A percentile compares a stretch with the other conserved stretches of the same genome.
Conservation (phyloP, 35 echinoderm and acorn worm genomes). For the Nesometra sesokonis region DNA sequence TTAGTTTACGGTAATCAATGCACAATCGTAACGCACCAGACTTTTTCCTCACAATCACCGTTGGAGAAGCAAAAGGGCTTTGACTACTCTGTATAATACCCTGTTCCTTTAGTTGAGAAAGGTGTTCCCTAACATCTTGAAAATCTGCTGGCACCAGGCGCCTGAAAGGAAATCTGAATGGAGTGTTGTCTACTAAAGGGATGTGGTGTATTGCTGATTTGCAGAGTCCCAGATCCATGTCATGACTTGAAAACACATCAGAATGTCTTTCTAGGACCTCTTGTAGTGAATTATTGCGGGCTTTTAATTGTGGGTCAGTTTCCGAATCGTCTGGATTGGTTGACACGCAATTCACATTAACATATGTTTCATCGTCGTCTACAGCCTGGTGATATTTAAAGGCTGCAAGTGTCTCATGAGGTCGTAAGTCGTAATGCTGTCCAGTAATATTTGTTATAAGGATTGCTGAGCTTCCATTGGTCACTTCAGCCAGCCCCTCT, state of each 20-base stretch:
- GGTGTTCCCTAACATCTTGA: not conserved
- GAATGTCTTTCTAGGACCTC: not conserved
- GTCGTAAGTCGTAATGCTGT: not conserved
- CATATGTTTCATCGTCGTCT: no score
- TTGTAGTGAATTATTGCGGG: not conserved
- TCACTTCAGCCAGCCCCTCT: not conserved
- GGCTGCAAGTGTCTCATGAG: not conserved
- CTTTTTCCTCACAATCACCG: not conserved
- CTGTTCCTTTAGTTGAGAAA: not conserved
- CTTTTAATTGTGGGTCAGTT: not conserved
- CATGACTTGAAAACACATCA: not conserved
- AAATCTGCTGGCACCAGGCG: not conserved
- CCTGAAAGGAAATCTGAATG: not conserved
- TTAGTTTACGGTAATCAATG: not conserved
- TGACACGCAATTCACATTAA: no score
- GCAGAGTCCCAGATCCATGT: not conserved
- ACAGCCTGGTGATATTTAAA: not conserved
- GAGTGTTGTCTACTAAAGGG: not conserved
- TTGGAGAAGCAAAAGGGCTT: not conserved
- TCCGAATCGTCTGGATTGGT: no score
- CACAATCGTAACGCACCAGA: not conserved
- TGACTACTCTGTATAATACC: not conserved
- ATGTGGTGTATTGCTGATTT: not conserved
- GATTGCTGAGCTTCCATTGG: not conserved
- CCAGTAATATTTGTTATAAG: not conserved